Conservation (phyloP, 2,888 invertebrate species). For the Hypolimnas misippus region DNA sequence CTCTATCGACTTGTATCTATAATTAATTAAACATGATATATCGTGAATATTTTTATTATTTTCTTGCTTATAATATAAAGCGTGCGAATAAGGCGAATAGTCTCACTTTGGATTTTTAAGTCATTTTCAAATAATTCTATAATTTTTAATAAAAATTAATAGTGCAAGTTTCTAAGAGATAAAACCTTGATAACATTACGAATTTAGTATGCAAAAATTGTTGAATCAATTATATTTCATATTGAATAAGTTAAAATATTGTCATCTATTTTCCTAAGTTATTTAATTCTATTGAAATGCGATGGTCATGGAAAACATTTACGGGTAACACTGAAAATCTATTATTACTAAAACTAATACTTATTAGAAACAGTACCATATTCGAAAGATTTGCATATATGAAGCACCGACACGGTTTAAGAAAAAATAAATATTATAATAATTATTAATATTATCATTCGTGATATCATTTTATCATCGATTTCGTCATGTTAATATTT, state of each 20-base stretch:
- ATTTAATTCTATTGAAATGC: not conserved
- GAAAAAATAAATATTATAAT: no score
- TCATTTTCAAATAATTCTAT: not conserved
- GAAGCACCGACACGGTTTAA: no score
- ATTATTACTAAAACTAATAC: not conserved
- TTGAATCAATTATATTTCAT: not conserved
- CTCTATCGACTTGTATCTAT: not conserved
- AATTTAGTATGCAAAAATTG: not conserved
- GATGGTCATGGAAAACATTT: not conserved
- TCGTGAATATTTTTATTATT: not conserved
- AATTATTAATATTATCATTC: no score
- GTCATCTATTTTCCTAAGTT: no score
- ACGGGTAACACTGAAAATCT: not conserved
- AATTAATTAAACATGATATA: not conserved
- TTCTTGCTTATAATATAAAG: constrained; percentile 4
- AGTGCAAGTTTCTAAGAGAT: not conserved
- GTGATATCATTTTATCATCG: no score
- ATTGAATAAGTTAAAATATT: not conserved
- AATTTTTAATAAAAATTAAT: not conserved
- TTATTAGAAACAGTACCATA: not conserved
- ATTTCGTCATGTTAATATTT: not conserved
- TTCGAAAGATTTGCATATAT: not conserved
- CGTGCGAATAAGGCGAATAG: constrained; percentile 15
- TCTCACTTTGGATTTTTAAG: not conserved
- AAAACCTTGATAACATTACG: not conserved